Conservation (phyloP, 2,797 vertebrate species). For the Hapalemur alaotrensis region DNA sequence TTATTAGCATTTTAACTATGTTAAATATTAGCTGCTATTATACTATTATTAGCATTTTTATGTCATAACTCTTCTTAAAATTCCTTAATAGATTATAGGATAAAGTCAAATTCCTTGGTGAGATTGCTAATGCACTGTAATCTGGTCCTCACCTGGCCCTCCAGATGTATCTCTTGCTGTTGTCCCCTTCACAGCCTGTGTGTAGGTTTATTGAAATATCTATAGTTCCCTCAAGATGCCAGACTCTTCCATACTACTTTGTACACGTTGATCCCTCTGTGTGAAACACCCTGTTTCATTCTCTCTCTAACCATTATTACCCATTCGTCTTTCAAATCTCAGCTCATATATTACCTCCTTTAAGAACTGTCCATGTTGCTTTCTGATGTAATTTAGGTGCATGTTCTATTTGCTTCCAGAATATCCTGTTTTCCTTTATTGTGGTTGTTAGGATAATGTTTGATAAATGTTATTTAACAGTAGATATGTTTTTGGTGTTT, state of each 20-base stretch:
- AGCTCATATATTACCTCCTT: neutral
- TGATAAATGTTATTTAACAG: neutral
- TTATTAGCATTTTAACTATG: neutral
- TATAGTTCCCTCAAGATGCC: neutral
- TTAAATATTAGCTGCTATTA: neutral
- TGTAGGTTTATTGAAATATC: neutral
- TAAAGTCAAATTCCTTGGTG: neutral
- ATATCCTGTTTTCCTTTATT: neutral
- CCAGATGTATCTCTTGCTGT: neutral
- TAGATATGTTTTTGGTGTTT: neutral
- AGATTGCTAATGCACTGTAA: neutral
- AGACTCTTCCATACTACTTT: neutral
- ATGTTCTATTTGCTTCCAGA: neutral
- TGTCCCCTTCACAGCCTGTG: neutral
- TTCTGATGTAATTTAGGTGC: neutral
- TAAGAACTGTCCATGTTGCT: neutral
- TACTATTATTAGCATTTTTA: neutral
- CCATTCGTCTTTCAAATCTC: neutral
- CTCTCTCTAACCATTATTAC: neutral
- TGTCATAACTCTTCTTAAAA: neutral
- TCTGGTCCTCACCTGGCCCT: neutral
- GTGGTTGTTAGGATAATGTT: neutral
- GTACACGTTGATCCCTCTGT: neutral
- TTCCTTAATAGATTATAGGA: neutral
- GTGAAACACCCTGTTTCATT: neutral